Evolutionary conservation across 1,140 invertebrate genomes (phyloP), one percentile per base, ranked within the genome.

Genomic region (Drosophila ironensis): DNA sequence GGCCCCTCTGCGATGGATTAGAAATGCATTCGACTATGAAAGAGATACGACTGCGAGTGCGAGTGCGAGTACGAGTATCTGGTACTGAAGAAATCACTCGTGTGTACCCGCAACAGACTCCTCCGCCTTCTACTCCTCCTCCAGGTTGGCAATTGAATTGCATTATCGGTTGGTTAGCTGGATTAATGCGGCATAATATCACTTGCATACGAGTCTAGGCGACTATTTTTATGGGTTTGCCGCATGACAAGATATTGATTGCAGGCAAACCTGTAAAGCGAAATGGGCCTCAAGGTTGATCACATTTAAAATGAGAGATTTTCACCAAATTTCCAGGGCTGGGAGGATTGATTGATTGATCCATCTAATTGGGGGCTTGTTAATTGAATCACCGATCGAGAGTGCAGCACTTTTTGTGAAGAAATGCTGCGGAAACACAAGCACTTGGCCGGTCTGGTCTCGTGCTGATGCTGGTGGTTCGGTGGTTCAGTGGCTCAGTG

Each of bases 11-110:
- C 57, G 51, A 12, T 56, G 56, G 56, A 59, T 46, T 60, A 46
- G 54, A 64, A 66, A 66, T 51, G 45, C 59, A 66, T 66, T 66
- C 27, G 46, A 9, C 20, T 66, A 48, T 66, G 59, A 66, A 64
- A 33, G 28, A 61, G 57, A 56, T 35, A 8, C 20, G 20, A n/a
- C 5, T 22, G 20, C 20, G 16, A 33, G 17, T n/a, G n/a, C n/a
- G n/a, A n/a, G n/a, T n/a, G n/a, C n/a, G n/a, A n/a, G n/a, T n/a
- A n/a, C n/a, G n/a, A n/a, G 22, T 33, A 51, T 22, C 22, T 24
- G 24, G 28, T 37, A 61, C 38, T 14, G 24, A 28, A 63, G 56
- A 47, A 63, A 63, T 60, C 19, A 22, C 28, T 27, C 20, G 41
- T 44, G 41, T 44, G 41, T 44, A 27, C 41, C 22, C 14, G 41